Conservation (phyloP, 2,113 vertebrate genomes). For the Thymallus thymallus region DNA sequence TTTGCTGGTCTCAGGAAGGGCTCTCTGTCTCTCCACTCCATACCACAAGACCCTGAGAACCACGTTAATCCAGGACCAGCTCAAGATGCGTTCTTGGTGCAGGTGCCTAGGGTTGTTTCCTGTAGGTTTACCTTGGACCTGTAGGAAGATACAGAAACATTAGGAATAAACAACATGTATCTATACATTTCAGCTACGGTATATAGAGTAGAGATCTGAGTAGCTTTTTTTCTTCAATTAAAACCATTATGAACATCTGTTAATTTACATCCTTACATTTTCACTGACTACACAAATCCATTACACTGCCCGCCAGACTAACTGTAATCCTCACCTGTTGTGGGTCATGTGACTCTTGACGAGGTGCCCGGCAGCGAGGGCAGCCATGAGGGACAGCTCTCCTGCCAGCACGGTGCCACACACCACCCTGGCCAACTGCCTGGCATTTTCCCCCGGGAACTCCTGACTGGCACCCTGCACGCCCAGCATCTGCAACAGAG, state of each 20-base stretch:
- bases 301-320: not conserved
- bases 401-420: slow-evolving; percentile 94
- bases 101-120: slow-evolving; percentile 77
- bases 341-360: slow-evolving; percentile 98
- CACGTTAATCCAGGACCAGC: not conserved
- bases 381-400: slow-evolving; percentile 92
- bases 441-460: slow-evolving; percentile 89
- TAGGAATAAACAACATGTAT: not conserved
- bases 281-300: too few relatives aligned
- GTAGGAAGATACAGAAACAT: too few relatives aligned
- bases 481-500: slow-evolving; percentile 98
- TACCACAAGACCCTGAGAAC: not conserved
- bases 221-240: not conserved
- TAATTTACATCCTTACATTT: not conserved
- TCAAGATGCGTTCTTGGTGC: slow-evolving; percentile 82
- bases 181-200: not conserved
- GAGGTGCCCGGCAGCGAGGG: slow-evolving; percentile 90
- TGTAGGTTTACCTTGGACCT: slow-evolving; percentile 94
- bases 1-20: not conserved
- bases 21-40: not conserved
- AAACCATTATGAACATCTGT: not conserved
- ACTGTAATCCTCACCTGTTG: slow-evolving; percentile 81
- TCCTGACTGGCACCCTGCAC: slow-evolving; percentile 87
- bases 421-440: slow-evolving; percentile 89
- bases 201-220: not conserved